phyloP scores from a whole-genome alignment of 2,888 invertebrate genomes.

The Drosophila basisetae region DNA sequence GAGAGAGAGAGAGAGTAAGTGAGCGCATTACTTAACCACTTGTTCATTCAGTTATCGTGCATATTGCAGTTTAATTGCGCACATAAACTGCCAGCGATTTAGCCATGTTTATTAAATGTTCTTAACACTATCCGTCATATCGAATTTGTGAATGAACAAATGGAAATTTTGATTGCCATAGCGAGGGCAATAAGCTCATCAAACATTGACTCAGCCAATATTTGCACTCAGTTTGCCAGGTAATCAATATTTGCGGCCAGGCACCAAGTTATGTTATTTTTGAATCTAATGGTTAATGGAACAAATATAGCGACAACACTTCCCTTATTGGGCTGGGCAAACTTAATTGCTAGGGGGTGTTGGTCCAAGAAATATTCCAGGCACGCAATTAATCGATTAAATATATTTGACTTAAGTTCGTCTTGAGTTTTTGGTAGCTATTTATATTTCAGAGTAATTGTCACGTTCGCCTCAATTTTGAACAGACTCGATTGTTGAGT shows the following conservation, averaged over 20 bases:
- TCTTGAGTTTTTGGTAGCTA: background rate
- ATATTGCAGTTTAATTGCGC: conserved; percentile 74
- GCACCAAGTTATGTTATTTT: conserved; percentile 61
- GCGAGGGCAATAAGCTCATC: conserved; percentile 33
- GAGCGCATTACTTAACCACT: conserved; percentile 14
- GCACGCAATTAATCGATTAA: conserved; percentile 79
- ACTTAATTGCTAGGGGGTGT: conserved; percentile 48
- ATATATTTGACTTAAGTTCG: conserved; percentile 57
- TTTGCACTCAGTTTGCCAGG: conserved; percentile 41
- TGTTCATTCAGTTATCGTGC: conserved; percentile 54
- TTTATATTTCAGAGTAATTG: conserved; percentile 27
- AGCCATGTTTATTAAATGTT: conserved; percentile 29
- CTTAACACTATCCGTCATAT: background rate
- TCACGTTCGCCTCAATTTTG: conserved; percentile 39
- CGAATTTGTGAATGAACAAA: conserved; percentile 59
- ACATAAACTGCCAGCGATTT: conserved; percentile 66
- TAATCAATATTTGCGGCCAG: conserved; percentile 68
- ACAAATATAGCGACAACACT: conserved; percentile 1
- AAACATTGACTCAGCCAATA: conserved; percentile 36
- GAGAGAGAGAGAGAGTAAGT: background rate
- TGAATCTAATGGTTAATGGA: conserved; percentile 55
- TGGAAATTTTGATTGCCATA: conserved; percentile 24
- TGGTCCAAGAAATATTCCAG: conserved; percentile 54
- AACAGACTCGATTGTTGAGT: background rate
- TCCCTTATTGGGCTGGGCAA: conserved; percentile 21